Base-by-base conservation (phyloP, 1,140 invertebrate genomes). In the Drosophila burlai region DNA sequence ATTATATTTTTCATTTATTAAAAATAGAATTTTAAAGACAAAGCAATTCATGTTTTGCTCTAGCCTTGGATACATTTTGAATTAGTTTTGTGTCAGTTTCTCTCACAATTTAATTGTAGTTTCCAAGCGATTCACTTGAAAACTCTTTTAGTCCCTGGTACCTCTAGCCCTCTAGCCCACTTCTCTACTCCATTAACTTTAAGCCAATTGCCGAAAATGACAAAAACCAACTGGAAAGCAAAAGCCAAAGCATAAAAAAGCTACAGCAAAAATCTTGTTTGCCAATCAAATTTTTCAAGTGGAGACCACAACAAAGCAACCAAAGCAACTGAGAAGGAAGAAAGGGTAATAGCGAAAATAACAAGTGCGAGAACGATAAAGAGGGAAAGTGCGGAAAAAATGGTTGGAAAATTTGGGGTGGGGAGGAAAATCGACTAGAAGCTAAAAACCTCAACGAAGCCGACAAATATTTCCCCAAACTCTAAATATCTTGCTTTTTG, bases 251-350 rank as follows among this genome's bases (percentile, higher is more conserved):
- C 16, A 26, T 36, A 49, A n/a, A 49, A 49, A n/a, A 26, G 24
- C 47, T 2, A 16, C 15, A 49, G 24, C 47, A 49, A 72, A 71
- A 73, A 43, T 72, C 69, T 72, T 60, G 69, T 73, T 73, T 73
- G 69, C 67, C 67, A 73, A 73, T 73, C 68, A 73, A 73, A 73
- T 73, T 73, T 73, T 73, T 73, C 71, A 61, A 73, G 68, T 73
- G 67, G 18, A 73, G 68, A 73, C 71, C 71, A 73, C 71, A 73
- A 73, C 67, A 73, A 73, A 50, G 47, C 24, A 49, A 49, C 68
- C 59, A 71, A 52, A 52, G 50, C 29, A 43, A 72, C 69, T 36
- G 45, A 43, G 38, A 29, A 16, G 31, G 34, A 38, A 24, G 7
- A 50, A 40, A 36, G 71, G 67, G 69, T 73, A 73, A 73, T 73